Percentiles rank a stretch among this genome's conserved stretches.
phyloP scores from a whole-genome alignment of 2,888 invertebrate genomes.

The Eurois occulta region DNA sequence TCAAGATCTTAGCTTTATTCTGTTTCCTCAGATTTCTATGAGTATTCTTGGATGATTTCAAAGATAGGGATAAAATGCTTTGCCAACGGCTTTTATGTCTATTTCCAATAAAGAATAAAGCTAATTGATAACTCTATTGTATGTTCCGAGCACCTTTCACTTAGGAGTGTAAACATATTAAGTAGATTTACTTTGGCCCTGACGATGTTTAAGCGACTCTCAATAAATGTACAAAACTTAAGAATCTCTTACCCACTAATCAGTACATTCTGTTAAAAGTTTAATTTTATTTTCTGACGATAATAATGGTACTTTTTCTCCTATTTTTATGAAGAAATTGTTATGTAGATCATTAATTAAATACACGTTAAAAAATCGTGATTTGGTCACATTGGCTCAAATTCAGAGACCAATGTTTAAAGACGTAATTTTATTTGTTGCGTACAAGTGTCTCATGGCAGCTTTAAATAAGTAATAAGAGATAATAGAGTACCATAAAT shows the following conservation, averaged over 20 bases:
- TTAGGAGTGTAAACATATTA: slow-evolving; percentile 17
- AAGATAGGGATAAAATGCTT: slow-evolving; percentile 17
- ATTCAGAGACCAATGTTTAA: not conserved
- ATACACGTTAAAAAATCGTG: not conserved
- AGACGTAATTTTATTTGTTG: not conserved
- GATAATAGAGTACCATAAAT: slow-evolving; percentile 43
- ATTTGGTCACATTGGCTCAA: not conserved
- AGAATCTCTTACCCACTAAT: slow-evolving; percentile 47
- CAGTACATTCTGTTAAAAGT: slow-evolving; percentile 6
- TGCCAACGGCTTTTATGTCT: slow-evolving; percentile 33
- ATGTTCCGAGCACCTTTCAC: slow-evolving; percentile 13
- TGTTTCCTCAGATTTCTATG: slow-evolving; percentile 4
- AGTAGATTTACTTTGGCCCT: slow-evolving; percentile 8
- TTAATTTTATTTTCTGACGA: slow-evolving; percentile 16
- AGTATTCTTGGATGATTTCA: slow-evolving; percentile 14
- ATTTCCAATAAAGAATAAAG: not conserved
- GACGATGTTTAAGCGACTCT: slow-evolving; percentile 27
- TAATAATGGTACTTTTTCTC: slow-evolving; percentile 35
- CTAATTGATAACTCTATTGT: not conserved
- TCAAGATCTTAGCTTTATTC: not conserved
- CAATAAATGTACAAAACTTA: slow-evolving; percentile 62
- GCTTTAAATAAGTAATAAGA: not conserved
- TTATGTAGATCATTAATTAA: not conserved
- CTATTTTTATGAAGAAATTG: slow-evolving; percentile 7
- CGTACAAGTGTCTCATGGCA: not conserved